Percentiles rank a stretch among this genome's conserved stretches.
These are phyloP conservation scores for Elgonia sp. DNA, from an alignment of 2,888 invertebrate species.

Conservation along the genomic window DNA sequence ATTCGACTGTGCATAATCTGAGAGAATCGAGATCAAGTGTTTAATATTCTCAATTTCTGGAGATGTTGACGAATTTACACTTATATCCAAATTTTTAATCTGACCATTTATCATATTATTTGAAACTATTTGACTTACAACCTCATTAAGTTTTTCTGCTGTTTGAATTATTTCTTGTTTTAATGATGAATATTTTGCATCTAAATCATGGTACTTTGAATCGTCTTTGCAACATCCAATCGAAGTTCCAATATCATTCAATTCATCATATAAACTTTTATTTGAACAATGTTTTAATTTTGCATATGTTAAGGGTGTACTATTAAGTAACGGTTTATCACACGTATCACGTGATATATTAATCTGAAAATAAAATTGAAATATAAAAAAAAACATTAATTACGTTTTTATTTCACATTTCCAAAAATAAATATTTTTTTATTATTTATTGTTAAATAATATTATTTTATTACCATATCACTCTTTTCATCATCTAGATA, in stretches of 20 bases:
- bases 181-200: conserved; percentile 21
- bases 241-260: conserved; percentile 3
- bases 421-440: background rate
- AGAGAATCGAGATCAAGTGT: too few relatives aligned
- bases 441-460: too few relatives aligned
- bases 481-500: background rate
- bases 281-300: background rate
- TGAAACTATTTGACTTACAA: too few relatives aligned
- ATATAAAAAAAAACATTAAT: background rate
- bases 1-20: too few relatives aligned
- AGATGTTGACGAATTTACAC: too few relatives aligned
- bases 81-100: too few relatives aligned
- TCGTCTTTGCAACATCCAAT: conserved; percentile 36
- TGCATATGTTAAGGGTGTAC: conserved; percentile 10
- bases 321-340: background rate
- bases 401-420: background rate
- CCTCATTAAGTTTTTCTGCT: conserved; percentile 8
- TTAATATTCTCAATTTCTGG: too few relatives aligned
- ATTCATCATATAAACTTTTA: conserved; percentile 34
- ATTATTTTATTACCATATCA: background rate
- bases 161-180: background rate
- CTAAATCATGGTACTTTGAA: conserved; percentile 34
- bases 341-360: background rate
- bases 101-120: too few relatives aligned
- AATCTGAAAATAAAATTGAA: background rate